A percentile compares a stretch with the other conserved stretches of the same genome.
Conservation (phyloP, 2,113 vertebrate genomes). For the Oreotragus oreotragus region DNA sequence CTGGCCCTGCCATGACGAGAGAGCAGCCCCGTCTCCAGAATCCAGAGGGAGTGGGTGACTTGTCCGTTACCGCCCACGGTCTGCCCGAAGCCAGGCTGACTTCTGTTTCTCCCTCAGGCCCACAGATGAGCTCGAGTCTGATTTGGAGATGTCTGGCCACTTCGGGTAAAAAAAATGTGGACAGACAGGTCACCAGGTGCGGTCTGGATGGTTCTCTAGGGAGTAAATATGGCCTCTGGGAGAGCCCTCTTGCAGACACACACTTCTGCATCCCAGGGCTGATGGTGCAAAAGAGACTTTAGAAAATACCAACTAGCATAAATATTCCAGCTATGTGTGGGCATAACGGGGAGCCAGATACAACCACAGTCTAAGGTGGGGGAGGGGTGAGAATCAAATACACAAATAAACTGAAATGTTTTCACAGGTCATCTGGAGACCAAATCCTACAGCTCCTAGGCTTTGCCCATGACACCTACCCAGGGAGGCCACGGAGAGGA, state of each 20-base stretch:
- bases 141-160: neutral
- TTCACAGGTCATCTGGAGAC: neutral
- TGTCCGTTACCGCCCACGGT: accelerated
- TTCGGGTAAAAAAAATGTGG: neutral
- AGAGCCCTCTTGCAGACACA: accelerated
- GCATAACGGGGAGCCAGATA: neutral
- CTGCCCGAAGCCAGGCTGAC: neutral
- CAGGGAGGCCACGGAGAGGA: neutral
- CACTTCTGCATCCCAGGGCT: neutral
- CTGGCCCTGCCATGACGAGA: neutral
- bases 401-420: neutral
- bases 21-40: neutral
- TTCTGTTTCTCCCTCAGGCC: neutral
- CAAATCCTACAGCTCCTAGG: neutral
- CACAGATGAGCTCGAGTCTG: neutral
- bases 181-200: neutral
- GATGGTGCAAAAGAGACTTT: neutral
- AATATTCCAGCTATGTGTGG: neutral
- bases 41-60: neutral
- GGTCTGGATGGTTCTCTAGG: neutral
- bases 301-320: neutral
- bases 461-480: neutral
- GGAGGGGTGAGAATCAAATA: neutral
- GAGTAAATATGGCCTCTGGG: neutral
- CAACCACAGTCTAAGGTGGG: neutral